Evolutionary conservation across 2,797 vertebrate genomes (phyloP).

Genomic region (Pristis pectinata): DNA sequence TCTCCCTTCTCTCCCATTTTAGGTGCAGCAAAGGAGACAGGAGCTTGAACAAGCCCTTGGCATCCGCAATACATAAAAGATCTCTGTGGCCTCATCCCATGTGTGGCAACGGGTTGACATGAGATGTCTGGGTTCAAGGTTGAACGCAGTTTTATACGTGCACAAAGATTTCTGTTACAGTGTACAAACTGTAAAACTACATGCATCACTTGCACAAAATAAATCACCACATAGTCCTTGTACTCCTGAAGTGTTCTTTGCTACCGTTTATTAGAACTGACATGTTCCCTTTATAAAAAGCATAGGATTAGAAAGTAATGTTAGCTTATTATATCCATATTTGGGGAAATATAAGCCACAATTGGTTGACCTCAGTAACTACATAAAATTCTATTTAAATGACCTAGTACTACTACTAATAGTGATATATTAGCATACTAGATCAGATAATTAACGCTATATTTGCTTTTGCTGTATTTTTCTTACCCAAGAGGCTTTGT

Average conservation of each 20-base stretch:
- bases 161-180: constrained; percentile 35
- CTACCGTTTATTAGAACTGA: constrained; percentile 34
- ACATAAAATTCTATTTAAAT: constrained; percentile 28
- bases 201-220: constrained; percentile 38
- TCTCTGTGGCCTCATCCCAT: constrained; percentile 48
- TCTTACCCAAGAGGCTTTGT: neutral
- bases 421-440: constrained; percentile 24
- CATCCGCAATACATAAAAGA: constrained; percentile 88
- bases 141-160: constrained; percentile 37
- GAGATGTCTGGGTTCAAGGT: constrained; percentile 38
- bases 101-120: constrained; percentile 39
- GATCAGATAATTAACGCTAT: neutral
- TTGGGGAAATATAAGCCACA: constrained; percentile 17
- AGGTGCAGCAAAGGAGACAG: constrained; percentile 97
- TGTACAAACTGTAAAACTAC: constrained; percentile 28
- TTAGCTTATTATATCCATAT: constrained; percentile 25
- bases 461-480: constrained; percentile 14
- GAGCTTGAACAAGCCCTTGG: constrained; percentile 95
- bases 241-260: constrained; percentile 37
- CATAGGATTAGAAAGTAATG: constrained; percentile 32
- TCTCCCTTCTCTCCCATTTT: constrained; percentile 42
- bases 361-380: constrained; percentile 19
- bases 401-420: constrained; percentile 24
- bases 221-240: constrained; percentile 37
- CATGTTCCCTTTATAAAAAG: constrained; percentile 32